Conservation (phyloP, 2,888 invertebrate species). For the Hymenopus coronatus region DNA sequence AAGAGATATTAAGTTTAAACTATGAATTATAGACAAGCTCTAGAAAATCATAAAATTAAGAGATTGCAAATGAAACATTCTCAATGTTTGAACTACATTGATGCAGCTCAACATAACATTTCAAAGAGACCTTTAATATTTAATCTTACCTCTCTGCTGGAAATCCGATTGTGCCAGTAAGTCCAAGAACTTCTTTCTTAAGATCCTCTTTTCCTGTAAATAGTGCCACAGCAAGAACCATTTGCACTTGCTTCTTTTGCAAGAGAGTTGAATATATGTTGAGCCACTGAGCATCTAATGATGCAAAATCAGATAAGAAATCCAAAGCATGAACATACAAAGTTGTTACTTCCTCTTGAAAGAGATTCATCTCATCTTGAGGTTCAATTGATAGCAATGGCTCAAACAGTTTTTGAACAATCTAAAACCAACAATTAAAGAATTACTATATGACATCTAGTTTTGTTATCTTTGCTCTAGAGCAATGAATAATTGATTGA, state of each 20-base stretch:
- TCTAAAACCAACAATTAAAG: conserved; percentile 32
- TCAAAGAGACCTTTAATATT: not conserved
- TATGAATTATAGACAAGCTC: too few relatives aligned
- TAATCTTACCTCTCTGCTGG: conserved; percentile 44
- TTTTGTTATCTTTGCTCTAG: too few relatives aligned
- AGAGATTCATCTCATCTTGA: conserved; percentile 40
- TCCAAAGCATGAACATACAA: conserved; percentile 52
- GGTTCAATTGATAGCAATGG: conserved; percentile 44
- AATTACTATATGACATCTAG: not conserved
- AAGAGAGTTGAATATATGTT: conserved; percentile 48
- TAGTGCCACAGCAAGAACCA: conserved; percentile 51
- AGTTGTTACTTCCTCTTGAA: conserved; percentile 36
- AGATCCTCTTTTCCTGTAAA: conserved; percentile 48
- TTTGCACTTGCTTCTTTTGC: conserved; percentile 41
- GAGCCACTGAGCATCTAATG: conserved; percentile 49
- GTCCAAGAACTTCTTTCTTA: conserved; percentile 47
- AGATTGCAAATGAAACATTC: too few relatives aligned
- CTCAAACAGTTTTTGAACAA: conserved; percentile 47
- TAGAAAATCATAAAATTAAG: too few relatives aligned
- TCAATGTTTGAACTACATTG: too few relatives aligned
- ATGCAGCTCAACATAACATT: not conserved
- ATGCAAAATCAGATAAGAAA: conserved; percentile 51
- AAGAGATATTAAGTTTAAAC: too few relatives aligned
- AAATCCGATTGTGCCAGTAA: conserved; percentile 46
- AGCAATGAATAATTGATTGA: too few relatives aligned